Evolutionary conservation across 2,888 invertebrate genomes (phyloP).

Genomic region (Melolontha melolontha): DNA sequence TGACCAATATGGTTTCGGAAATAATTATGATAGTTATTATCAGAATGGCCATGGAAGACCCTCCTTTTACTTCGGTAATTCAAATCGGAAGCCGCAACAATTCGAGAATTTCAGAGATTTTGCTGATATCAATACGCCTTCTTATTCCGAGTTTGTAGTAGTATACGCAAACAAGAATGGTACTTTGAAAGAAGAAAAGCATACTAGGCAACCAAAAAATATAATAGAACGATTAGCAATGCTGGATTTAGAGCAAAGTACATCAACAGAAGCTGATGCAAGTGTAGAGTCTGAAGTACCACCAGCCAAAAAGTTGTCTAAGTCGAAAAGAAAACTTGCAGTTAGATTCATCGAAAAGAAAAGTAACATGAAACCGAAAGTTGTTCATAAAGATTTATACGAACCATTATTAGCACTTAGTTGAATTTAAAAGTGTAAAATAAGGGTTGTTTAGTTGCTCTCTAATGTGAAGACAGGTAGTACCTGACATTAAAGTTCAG

Average conservation of each 20-base stretch:
- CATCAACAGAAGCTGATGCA: constrained; percentile 45
- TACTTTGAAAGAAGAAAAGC: constrained; percentile 69
- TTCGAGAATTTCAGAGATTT: constrained; percentile 92
- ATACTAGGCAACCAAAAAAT: constrained; percentile 75
- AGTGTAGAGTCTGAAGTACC: constrained; percentile 46
- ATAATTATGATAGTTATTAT: constrained; percentile 70
- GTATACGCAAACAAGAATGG: constrained; percentile 87
- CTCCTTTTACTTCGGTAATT: constrained; percentile 69
- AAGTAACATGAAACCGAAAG: constrained; percentile 50
- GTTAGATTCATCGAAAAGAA: constrained; percentile 69
- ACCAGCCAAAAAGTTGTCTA: constrained; percentile 68
- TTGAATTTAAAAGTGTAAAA: constrained; percentile 62
- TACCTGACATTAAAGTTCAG: constrained; percentile 25
- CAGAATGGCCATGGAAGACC: constrained; percentile 81
- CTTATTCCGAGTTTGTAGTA: constrained; percentile 85
- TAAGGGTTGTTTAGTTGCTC: constrained; percentile 37
- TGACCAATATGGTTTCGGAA: constrained; percentile 62
- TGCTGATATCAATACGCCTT: constrained; percentile 88
- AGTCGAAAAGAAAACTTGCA: constrained; percentile 75
- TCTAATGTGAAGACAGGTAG: constrained; percentile 31
- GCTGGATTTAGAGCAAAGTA: constrained; percentile 71
- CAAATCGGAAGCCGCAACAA: constrained; percentile 81
- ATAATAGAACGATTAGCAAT: constrained; percentile 84
- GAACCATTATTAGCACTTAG: constrained; percentile 78
- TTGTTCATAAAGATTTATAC: constrained; percentile 67